Evolutionary conservation across 2,113 vertebrate genomes (phyloP).

Genomic region (Ceyx melanurus): DNA sequence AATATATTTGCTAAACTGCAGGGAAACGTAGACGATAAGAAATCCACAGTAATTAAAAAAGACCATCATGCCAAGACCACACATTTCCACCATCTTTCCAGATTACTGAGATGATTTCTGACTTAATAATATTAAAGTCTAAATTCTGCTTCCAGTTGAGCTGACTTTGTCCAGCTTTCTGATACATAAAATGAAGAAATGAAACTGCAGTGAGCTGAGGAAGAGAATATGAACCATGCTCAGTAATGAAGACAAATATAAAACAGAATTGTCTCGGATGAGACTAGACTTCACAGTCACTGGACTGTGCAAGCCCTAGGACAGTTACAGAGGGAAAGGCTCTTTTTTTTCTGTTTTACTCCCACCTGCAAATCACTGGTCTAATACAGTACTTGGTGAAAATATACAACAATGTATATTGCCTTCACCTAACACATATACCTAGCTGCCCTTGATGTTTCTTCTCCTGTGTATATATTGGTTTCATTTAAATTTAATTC

Average conservation of each 20-base stretch:
- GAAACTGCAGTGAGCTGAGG: background rate
- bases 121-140: constrained; percentile 21
- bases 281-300: background rate
- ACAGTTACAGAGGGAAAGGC: background rate
- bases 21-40: background rate
- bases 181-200: constrained; percentile 18
- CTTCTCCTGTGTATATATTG: no score
- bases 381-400: no score
- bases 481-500: background rate
- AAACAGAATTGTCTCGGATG: background rate
- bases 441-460: no score
- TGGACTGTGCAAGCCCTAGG: background rate
- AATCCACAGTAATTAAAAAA: constrained; percentile 33
- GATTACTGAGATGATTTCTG: constrained; percentile 27
- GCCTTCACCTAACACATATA: no score
- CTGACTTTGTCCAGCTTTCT: background rate
- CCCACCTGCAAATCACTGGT: no score
- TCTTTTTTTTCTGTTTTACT: background rate
- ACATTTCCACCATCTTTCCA: constrained; percentile 21
- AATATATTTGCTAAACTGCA: background rate
- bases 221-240: background rate
- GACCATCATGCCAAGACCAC: constrained; percentile 5
- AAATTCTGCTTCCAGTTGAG: background rate
- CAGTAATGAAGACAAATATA: constrained; percentile 39
- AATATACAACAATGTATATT: no score